phyloP scores from a whole-genome alignment of 2,113 vertebrate genomes.

The Gopherus evgoodei region DNA sequence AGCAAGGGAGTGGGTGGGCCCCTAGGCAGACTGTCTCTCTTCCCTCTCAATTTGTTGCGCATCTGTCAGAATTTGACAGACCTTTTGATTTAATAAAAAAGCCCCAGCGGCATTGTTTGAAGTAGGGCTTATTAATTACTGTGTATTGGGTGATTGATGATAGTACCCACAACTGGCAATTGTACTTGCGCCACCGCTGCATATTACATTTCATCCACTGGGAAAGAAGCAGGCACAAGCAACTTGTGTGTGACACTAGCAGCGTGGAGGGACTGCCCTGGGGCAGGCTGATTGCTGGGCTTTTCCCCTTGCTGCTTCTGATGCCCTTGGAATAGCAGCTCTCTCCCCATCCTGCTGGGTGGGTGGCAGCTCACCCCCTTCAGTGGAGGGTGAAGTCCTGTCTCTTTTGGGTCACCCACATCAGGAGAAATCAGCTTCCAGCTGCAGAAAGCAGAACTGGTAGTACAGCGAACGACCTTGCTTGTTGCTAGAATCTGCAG shows the following conservation, averaged over 20 bases:
- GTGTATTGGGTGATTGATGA: slow-evolving; percentile 48
- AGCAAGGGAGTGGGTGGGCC: not conserved
- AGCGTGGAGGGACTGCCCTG: not conserved
- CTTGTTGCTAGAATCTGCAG: not conserved
- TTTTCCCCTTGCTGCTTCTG: fast-evolving
- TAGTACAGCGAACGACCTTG: not conserved
- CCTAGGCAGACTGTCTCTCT: slow-evolving; percentile 13
- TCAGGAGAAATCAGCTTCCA: not conserved
- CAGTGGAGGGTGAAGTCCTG: not conserved
- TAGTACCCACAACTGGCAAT: not conserved
- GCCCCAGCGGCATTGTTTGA: not conserved
- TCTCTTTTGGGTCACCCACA: not conserved
- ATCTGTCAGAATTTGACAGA: not conserved
- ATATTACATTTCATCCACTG: not conserved
- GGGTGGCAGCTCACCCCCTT: not conserved
- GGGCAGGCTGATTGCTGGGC: not conserved
- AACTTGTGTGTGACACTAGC: not conserved
- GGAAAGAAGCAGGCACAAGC: slow-evolving; percentile 3
- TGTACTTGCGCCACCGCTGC: not conserved
- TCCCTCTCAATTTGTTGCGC: slow-evolving; percentile 40
- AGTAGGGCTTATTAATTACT: slow-evolving; percentile 47
- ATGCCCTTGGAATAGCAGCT: not conserved
- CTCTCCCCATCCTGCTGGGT: not conserved
- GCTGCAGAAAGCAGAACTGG: not conserved
- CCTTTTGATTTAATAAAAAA: not conserved